A percentile compares a stretch with the other conserved stretches of the same genome.
Conservation (phyloP, 1,140 invertebrate species). For the Diorhabda elongata region DNA sequence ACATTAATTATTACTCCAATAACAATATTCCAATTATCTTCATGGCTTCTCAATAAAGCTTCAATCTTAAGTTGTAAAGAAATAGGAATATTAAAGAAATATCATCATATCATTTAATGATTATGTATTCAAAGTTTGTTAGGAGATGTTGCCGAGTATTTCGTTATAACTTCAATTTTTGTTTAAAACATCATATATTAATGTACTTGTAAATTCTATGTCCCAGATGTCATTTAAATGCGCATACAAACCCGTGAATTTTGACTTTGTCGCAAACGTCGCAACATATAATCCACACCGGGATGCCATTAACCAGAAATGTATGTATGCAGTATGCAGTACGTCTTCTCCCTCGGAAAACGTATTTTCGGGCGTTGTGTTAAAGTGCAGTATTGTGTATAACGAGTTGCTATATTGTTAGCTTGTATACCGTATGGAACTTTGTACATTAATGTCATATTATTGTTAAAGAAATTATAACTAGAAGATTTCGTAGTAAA, state of each 20-base stretch:
- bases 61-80: too few relatives aligned
- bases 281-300: not conserved
- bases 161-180: not conserved
- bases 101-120: too few relatives aligned
- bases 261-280: not conserved
- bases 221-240: not conserved
- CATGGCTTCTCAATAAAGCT: too few relatives aligned
- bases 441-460: conserved; percentile 3
- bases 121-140: too few relatives aligned
- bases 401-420: not conserved
- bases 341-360: not conserved
- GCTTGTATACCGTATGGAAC: not conserved
- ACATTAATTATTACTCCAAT: too few relatives aligned
- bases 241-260: not conserved
- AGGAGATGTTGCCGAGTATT: too few relatives aligned
- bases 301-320: not conserved
- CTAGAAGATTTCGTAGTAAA: too few relatives aligned
- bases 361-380: conserved; percentile 1
- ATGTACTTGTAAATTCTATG: not conserved
- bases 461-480: not conserved
- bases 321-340: not conserved
- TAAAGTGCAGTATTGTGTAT: not conserved
- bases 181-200: not conserved
- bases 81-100: too few relatives aligned
- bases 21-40: too few relatives aligned